Evolutionary conservation across 2,888 invertebrate genomes (phyloP), one percentile per base, ranked within the genome.

Genomic region (Coenonympha arcania): DNA sequence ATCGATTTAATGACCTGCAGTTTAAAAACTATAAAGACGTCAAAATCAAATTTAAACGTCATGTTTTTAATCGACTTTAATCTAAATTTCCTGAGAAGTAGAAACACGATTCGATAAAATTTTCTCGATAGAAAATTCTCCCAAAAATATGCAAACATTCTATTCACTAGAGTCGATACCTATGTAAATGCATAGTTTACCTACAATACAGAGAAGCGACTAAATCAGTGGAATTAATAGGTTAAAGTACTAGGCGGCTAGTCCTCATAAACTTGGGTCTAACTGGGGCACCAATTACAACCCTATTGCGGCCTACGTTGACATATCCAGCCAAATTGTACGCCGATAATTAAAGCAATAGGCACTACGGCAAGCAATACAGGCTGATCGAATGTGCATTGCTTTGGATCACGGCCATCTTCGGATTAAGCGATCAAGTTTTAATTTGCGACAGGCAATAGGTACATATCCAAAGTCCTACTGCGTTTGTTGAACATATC

Each of bases 321-420:
- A 44, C 24, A 22, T 44, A 34, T 34, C 44, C 34, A 34, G 44
- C 44, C 44, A 44, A 44, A 44, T 34, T 44, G 44, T 34, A 4
- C 31, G 20, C 9, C 44, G 34, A 44, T 44, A 44, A 44, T 44
- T 44, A 44, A 44, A 34, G 44, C 30, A 44, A 44, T 44, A 44
- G 34, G 33, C 20, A 33, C 22, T 44, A 33, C 16, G 20, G 18
- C 8, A 34, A 24, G 44, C 44, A 34, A 44, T 44, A 44, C 34
- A 22, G 34, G 13, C 44, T 44, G 44, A 44, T 44, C 33, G 44
- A 44, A 44, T 44, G 44, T 36, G 42, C 47, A 48, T 31, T 13
- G 47, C 30, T 52, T 52, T 52, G 47, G 51, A 47, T 47, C 42
- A 39, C 24, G 39, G 51, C 51, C 51, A 52, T 52, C 30, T 48